Conservation (phyloP, 1,140 invertebrate species). For the Rhopalosiphum padi region DNA sequence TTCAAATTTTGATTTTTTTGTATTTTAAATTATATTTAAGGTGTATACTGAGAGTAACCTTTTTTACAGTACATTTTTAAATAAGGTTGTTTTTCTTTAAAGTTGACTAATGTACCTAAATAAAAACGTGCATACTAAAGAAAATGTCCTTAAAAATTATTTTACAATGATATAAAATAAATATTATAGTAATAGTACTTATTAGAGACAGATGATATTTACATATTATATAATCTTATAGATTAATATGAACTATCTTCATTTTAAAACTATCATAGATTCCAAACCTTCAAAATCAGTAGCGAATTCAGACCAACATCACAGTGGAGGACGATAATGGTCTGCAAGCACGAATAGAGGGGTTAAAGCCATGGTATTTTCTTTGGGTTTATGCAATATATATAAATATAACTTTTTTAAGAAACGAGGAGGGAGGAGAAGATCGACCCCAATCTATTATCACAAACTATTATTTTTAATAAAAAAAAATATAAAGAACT, state of each 20-base stretch:
- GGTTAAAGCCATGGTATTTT: no score
- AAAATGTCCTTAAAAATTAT: not conserved
- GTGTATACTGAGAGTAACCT: no score
- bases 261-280: not conserved
- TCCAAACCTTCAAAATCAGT: not conserved
- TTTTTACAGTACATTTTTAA: no score
- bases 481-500: not conserved
- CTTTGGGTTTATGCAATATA: no score
- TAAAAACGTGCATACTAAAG: not conserved
- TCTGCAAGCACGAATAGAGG: no score
- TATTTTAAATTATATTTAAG: no score
- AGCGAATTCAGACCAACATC: no score
- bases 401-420: no score
- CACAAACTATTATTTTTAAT: not conserved
- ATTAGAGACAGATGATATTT: not conserved
- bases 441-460: no score
- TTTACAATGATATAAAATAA: not conserved
- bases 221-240: not conserved
- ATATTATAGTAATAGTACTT: not conserved
- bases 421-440: no score
- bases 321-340: no score
- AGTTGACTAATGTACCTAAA: not conserved
- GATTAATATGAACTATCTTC: not conserved
- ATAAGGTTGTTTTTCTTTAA: not conserved
- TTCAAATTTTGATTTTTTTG: no score